Percentiles rank a stretch among this genome's conserved stretches.
Conservation (phyloP, 2,888 invertebrate species). For the Andricus curvator region DNA sequence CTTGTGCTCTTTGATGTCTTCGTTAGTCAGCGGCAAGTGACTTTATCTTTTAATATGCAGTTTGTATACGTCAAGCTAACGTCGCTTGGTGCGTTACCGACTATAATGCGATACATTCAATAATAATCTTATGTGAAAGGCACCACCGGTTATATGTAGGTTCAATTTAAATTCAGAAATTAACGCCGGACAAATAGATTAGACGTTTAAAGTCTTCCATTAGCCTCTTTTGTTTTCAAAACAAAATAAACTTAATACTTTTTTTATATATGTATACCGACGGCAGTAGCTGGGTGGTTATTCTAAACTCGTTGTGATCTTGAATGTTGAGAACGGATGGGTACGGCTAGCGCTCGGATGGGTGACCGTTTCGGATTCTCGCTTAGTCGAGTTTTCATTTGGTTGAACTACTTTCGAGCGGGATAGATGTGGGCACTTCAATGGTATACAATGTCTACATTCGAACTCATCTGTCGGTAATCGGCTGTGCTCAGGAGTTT, state of each 20-base stretch:
- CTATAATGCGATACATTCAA: conserved; percentile 49
- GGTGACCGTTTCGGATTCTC: too few species aligned
- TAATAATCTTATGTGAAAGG: conserved; percentile 19
- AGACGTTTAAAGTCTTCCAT: background rate
- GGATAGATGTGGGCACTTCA: too few species aligned
- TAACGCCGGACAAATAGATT: background rate
- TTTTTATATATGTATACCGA: too few species aligned
- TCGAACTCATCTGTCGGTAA: too few species aligned
- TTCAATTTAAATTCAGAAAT: background rate
- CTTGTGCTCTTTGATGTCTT: conserved; percentile 71
- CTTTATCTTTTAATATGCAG: conserved; percentile 55
- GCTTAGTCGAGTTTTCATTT: too few species aligned
- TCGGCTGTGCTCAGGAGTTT: too few species aligned
- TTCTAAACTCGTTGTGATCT: too few species aligned
- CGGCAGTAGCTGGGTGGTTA: too few species aligned
- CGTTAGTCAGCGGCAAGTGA: conserved; percentile 58
- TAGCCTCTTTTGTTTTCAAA: background rate
- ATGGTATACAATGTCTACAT: too few species aligned
- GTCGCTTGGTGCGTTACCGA: conserved; percentile 49
- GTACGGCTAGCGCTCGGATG: too few species aligned
- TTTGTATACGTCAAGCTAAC: conserved; percentile 35
- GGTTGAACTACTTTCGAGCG: too few species aligned
- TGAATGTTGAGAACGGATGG: too few species aligned
- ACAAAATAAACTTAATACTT: background rate
- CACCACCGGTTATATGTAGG: background rate